Base-by-base conservation (phyloP, 1,140 invertebrate genomes). In the Archegozetes longisetosus region DNA sequence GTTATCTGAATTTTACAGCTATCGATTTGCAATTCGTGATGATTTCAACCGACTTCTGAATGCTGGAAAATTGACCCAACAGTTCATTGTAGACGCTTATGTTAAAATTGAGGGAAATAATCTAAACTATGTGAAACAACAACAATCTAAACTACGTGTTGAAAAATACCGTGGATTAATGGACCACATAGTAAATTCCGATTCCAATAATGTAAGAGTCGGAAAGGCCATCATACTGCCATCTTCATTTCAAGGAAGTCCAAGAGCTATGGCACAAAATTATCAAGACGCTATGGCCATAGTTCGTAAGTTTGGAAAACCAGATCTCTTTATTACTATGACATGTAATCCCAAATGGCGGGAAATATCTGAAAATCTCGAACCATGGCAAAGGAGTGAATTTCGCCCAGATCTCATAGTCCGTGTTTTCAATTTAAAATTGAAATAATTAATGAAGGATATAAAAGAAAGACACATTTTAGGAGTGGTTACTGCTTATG, bases 261-360 rank as follows among this genome's bases (percentile, higher is more conserved):
- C 27, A n/a, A 23, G 54, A 50, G 29, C 55, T 13, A 55, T 64
- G 61, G 49, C 55, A 2, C 32, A 65, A 25, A 62, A 65, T 2
- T 57, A 26, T 20, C 64, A 73, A 61, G 70, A 72, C 63, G 61
- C 64, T 12, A 70, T 74, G 70, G 58, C 64, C 13, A 60, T 62
- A 47, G 70, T 73, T 2, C 22, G 59, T 4, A 26, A 61, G 53
- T 72, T 62, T 62, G 73, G 72, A 12, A 64, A 63, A 27, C 73
- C 74, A 22, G 68, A 69, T 58, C 55, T 75, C 1, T 76, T 76
- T 57, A 68, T 75, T n/a, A 76, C 75, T 9, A 65, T 75, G 28
- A 76, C 74, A 28, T 71, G 64, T 62, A 80, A 74, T 71, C 73
- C 66, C 64, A 73, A 64, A 53, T 80, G 77, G 77, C 26, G 27